A percentile compares a stretch with the other conserved stretches of the same genome.
Conservation (phyloP, 2,888 invertebrate genomes). For the Tricholauxania praeusta region DNA sequence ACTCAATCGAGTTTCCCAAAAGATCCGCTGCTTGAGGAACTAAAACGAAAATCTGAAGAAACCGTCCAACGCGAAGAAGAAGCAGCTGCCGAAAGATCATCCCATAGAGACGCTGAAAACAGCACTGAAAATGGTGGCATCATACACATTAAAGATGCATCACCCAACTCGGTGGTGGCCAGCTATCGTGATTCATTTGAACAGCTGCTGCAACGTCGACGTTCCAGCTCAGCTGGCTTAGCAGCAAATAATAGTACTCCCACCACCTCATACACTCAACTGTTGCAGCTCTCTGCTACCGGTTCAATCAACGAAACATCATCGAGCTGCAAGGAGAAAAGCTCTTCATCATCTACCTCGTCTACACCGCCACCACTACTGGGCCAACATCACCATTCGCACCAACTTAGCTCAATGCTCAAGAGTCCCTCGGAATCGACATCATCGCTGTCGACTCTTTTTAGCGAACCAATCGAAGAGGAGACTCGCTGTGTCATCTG, state of each 20-base stretch:
- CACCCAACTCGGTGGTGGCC: slow-evolving; percentile 28
- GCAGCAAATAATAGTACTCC: slow-evolving; percentile 48
- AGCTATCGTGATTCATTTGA: slow-evolving; percentile 57
- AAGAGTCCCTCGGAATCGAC: slow-evolving; percentile 62
- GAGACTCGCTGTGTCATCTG: slow-evolving; percentile 82
- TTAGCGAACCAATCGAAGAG: slow-evolving; percentile 67
- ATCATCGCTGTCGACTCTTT: slow-evolving; percentile 56
- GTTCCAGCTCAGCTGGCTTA: slow-evolving; percentile 56
- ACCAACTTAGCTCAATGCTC: slow-evolving; percentile 57
- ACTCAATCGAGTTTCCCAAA: slow-evolving; percentile 47
- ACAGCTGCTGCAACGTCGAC: slow-evolving; percentile 54
- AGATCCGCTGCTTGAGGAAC: slow-evolving; percentile 49
- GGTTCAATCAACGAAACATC: slow-evolving; percentile 62
- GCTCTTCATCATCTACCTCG: slow-evolving; percentile 68
- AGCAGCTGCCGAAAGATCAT: slow-evolving; percentile 23
- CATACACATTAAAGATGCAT: background rate
- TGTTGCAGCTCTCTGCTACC: slow-evolving; percentile 54
- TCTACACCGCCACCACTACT: slow-evolving; percentile 63
- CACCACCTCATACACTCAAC: slow-evolving; percentile 53
- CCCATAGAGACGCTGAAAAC: slow-evolving; percentile 49
- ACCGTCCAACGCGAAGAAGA: slow-evolving; percentile 55
- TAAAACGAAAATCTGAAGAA: slow-evolving; percentile 54
- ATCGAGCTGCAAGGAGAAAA: slow-evolving; percentile 67
- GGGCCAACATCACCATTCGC: slow-evolving; percentile 50
- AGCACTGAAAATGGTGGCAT: slow-evolving; percentile 39